These are phyloP conservation scores for Huso huso DNA, from an alignment of 2,797 vertebrate genomes.

Conservation along the genomic window DNA sequence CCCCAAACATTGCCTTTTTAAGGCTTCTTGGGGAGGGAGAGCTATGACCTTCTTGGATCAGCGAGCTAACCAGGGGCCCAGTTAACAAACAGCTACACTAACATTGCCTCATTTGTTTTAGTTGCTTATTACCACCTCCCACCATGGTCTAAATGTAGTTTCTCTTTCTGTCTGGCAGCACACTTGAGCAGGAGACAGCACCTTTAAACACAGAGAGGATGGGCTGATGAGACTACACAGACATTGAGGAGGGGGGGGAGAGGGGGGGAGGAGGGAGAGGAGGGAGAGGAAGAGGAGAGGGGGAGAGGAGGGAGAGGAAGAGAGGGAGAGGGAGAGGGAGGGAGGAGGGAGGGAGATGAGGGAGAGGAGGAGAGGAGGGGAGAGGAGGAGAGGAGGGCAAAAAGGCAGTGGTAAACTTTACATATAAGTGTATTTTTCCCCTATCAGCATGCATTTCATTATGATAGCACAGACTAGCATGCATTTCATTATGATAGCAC, in stretches of 20 bases:
- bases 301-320: too few species aligned
- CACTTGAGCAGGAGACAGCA: slow-evolving; percentile 15
- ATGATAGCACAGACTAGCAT: too few species aligned
- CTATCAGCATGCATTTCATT: too few species aligned
- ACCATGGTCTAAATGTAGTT: slow-evolving; percentile 31
- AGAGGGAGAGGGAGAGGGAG: too few species aligned
- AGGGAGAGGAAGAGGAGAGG: too few species aligned
- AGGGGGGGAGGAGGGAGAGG: neutral
- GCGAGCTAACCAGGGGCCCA: slow-evolving; percentile 57
- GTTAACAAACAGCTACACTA: slow-evolving; percentile 47
- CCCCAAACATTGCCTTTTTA: slow-evolving; percentile 97
- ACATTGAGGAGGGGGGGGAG: slow-evolving; percentile 5
- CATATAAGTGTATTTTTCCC: too few species aligned
- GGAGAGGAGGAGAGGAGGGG: too few species aligned
- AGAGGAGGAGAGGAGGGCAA: too few species aligned
- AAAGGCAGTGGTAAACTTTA: too few species aligned
- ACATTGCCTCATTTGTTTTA: slow-evolving; percentile 16
- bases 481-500: too few species aligned
- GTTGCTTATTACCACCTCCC: slow-evolving; percentile 10
- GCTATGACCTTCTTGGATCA: slow-evolving; percentile 57
- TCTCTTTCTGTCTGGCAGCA: slow-evolving; percentile 21
- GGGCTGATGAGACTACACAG: neutral
- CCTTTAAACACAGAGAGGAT: slow-evolving; percentile 15
- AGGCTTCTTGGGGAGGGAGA: slow-evolving; percentile 69
- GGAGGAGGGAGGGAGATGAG: too few species aligned